These are phyloP conservation scores for Molothrus ater DNA, from an alignment of 2,797 vertebrate genomes.

Conservation along the genomic window DNA sequence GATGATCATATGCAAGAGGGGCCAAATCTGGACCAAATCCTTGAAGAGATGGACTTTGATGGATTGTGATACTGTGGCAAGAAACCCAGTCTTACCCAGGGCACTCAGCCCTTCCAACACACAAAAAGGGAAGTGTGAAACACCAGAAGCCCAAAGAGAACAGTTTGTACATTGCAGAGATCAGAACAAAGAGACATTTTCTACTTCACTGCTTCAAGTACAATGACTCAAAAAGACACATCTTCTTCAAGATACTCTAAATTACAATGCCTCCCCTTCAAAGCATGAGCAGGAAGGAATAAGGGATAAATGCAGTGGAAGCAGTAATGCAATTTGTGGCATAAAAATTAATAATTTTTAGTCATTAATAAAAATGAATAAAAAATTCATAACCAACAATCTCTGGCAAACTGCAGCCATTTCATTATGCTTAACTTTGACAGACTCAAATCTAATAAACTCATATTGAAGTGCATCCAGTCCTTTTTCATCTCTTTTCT, in stretches of 20 bases:
- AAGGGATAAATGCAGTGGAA: background rate
- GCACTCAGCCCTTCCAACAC: background rate
- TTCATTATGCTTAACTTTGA: background rate
- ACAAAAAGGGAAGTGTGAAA: background rate
- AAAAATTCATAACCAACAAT: background rate
- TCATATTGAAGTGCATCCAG: background rate
- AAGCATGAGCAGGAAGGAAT: background rate
- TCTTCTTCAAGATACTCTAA: background rate
- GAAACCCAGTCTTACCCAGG: background rate
- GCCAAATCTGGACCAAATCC: background rate
- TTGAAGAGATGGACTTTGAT: background rate
- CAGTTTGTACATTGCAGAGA: background rate
- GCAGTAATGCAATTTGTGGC: background rate
- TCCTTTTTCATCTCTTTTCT: background rate
- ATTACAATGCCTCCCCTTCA: background rate
- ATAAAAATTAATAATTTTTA: background rate
- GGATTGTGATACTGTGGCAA: background rate
- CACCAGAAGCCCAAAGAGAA: background rate
- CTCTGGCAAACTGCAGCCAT: background rate
- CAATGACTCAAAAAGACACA: background rate
- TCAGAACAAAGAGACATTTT: constrained; percentile 7
- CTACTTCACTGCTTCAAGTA: background rate
- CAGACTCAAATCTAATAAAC: background rate
- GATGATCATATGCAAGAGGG: background rate
- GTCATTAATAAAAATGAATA: background rate